These are phyloP conservation scores for Meloidogyne hapla DNA, from an alignment of 1,140 invertebrate genomes.

Conservation along the genomic window DNA sequence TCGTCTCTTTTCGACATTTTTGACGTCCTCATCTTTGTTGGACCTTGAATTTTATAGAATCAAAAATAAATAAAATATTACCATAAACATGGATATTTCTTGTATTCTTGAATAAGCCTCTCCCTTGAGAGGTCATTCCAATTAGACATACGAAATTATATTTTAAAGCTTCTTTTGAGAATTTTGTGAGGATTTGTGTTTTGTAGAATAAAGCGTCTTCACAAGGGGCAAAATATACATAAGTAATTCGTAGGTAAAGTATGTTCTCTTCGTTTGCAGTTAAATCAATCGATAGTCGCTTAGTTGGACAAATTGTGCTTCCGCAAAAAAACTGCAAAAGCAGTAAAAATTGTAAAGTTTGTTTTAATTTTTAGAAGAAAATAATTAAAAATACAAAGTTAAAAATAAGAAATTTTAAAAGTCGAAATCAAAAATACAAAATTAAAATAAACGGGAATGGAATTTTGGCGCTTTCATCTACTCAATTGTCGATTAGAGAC, in stretches of 20 bases:
- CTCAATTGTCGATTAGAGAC: no score
- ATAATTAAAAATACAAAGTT: no score
- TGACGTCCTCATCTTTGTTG: conserved; percentile 11
- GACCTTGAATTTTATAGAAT: neutral
- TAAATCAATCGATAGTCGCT: neutral
- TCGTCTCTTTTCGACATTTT: conserved; percentile 26
- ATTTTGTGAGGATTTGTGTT: no score
- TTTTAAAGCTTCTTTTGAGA: no score
- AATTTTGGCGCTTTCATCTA: no score
- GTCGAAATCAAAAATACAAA: no score
- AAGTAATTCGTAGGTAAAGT: no score
- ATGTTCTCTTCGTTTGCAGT: neutral
- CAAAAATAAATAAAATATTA: neutral
- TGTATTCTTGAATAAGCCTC: conserved; percentile 35
- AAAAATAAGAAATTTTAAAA: no score
- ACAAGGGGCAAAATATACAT: neutral
- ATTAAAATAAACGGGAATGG: no score
- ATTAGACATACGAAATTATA: conserved; percentile 26
- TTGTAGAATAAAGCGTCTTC: neutral
- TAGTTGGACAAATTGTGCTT: neutral
- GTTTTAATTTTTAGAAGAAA: no score
- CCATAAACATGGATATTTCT: conserved; percentile 35
- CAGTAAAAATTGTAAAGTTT: no score
- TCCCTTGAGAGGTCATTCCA: conserved; percentile 36
- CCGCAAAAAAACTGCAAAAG: neutral